Evolutionary conservation across 2,113 vertebrate species (phyloP), one percentile per base, ranked within the genome.

Genomic region (Corvus cornix): DNA sequence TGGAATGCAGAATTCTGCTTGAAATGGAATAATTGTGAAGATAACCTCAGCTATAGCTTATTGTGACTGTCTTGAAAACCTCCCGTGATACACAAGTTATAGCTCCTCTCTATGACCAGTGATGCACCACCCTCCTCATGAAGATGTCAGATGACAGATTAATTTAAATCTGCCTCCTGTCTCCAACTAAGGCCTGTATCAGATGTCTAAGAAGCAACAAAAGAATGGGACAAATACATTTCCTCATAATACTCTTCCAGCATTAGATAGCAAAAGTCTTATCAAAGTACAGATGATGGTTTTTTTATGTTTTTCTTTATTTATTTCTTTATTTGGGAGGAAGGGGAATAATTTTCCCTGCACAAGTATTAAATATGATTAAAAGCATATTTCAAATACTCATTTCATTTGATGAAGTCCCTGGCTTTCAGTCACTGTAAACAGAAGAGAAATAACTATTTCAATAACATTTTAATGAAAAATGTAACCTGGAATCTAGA

Each of bases 351-450:
- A 52, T 63, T 83, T 56, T 5, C 10, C 35, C 43, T 26, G 28
- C 2, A 3, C 6, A 66, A 39, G 39, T 53, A 62, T 41, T 76
- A 78, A 84, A 73, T 70, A 52, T 30, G 22, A 82, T 66, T 90
- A 31, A 78, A 92, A 82, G 22, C 6, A 4, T 79, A 72, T 83
- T 94, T 88, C 67, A 86, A 53, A 83, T 67, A 62, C 22, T 93
- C 23, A 28, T 4, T 63, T 79, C 13, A 60, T 66, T 79, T 85
- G n/a, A 70, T 28, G 41, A 78, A 84, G 8, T 62, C 48, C 9
- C 19, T 91, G 39, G 14, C 10, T 88, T 88, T 79, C 49, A 79
- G 26, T n/a, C 33, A n/a, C 37, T 67, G 44, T 55, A 79, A 94
- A 64, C 46, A 63, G 58, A 70, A 64, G 19, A 72, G 12, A 37